Base-by-base conservation (phyloP, 2,888 invertebrate genomes). In the Phanerotoma sp. region DNA sequence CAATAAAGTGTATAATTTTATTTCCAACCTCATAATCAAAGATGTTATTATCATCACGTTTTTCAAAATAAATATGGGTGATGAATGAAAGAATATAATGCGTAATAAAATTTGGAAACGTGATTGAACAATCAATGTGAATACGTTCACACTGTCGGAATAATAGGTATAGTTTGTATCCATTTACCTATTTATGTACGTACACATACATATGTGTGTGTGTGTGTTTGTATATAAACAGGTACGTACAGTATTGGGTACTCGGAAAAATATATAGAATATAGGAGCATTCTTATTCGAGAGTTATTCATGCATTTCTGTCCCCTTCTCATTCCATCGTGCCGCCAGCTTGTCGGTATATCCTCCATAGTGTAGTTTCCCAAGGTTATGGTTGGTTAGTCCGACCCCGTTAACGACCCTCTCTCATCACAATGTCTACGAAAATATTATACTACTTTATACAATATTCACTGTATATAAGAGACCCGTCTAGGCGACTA, bases 371-470 rank as follows among this genome's bases (percentile, higher is more conserved):
- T 49, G 37, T 37, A 49, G 18, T 49, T 49, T 40, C 32, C 49
- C 49, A 49, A 49, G 49, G 40, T 49, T 40, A 40, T 49, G 48
- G 38, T 49, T 49, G 32, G 40, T 40, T 40, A 48, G 37, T 25
- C 16, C 37, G 25, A 37, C 22, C 28, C 48, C 30, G 38, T 49
- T 20, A 40, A 49, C 32, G 40, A 40, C 49, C 32, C 49, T 49
- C 49, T 16, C 7, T 10, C 25, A 35, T 30, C 28, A 13, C 30
- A 41, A 13, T 28, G 40, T 49, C 30, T 16, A 49, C 38, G 38
- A 28, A 28, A 49, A 47, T 47, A 47, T 35, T 11, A 33, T 11
- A 18, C 13, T 11, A 20, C 25, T n/a, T 28, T 42, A 21, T 13
- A 13, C 13, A 42, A 25, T 13, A 25, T 22, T 28, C 25, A 25